Evolutionary conservation across 1,140 invertebrate genomes (phyloP).

Genomic region (Cepaea nemoralis): DNA sequence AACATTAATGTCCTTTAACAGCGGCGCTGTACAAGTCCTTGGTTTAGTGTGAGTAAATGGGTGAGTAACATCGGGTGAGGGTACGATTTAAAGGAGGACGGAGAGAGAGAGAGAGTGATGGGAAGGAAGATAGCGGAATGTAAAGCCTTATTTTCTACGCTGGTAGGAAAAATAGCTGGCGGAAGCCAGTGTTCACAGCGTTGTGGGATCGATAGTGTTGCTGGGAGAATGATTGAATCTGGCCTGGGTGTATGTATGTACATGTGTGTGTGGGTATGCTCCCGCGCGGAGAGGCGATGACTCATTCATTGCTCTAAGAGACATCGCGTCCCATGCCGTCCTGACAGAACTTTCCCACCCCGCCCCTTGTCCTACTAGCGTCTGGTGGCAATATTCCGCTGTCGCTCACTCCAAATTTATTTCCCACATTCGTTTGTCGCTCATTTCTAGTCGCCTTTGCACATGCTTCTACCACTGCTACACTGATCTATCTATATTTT

Average conservation of each 20-base stretch:
- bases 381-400: neutral
- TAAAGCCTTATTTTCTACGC: neutral
- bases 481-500: too few species aligned
- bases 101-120: neutral
- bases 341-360: neutral
- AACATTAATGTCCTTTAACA: too few species aligned
- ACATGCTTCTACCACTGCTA: too few species aligned
- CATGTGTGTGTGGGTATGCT: neutral
- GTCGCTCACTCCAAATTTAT: too few species aligned
- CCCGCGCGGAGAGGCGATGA: neutral
- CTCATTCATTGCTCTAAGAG: neutral
- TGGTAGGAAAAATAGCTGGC: neutral
- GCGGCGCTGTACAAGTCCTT: too few species aligned
- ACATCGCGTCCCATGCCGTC: neutral
- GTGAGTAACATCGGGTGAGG: neutral
- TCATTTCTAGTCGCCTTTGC: neutral
- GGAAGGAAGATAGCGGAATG: neutral
- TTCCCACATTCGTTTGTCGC: neutral
- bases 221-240: slow-evolving; percentile 9
- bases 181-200: neutral
- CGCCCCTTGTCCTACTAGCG: neutral
- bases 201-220: neutral
- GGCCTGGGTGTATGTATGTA: neutral
- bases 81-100: neutral
- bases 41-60: neutral